phyloP scores from a whole-genome alignment of 1,140 invertebrate genomes.

The Oncopeltus fasciatus region DNA sequence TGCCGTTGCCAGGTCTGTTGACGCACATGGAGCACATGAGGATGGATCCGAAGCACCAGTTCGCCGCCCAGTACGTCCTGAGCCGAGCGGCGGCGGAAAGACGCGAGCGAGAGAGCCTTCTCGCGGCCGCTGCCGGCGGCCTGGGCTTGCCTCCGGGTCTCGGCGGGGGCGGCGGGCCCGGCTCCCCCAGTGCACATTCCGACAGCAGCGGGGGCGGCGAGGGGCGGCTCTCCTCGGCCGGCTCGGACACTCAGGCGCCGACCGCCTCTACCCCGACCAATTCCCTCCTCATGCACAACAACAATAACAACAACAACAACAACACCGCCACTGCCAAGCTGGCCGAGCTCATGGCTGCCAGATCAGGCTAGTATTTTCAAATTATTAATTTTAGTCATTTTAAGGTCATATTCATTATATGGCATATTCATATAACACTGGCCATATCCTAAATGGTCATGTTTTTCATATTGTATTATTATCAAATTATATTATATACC shows the following conservation, averaged over 20 bases:
- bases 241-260: constrained; percentile 38
- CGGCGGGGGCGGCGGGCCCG: constrained; percentile 24
- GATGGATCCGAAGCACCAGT: constrained; percentile 92
- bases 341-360: constrained; percentile 27
- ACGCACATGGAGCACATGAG: constrained; percentile 93
- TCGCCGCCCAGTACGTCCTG: constrained; percentile 82
- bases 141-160: constrained; percentile 18
- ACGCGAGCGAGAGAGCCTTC: constrained; percentile 60
- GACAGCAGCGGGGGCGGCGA: constrained; percentile 45
- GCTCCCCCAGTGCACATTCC: constrained; percentile 62
- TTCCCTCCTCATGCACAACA: constrained; percentile 22
- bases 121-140: constrained; percentile 50
- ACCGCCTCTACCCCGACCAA: constrained; percentile 23
- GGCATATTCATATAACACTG: no score
- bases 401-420: no score
- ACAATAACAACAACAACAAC: constrained; percentile 48
- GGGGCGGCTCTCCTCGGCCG: constrained; percentile 57
- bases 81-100: constrained; percentile 78
- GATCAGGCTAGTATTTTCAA: constrained; percentile 23
- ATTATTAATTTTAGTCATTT: no score
- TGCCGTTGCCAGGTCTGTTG: constrained; percentile 60
- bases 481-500: no score
- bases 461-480: no score
- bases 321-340: constrained; percentile 31
- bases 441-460: no score